These are phyloP conservation scores for Apaloderma vittatum DNA, from an alignment of 2,113 vertebrate species.

Conservation along the genomic window DNA sequence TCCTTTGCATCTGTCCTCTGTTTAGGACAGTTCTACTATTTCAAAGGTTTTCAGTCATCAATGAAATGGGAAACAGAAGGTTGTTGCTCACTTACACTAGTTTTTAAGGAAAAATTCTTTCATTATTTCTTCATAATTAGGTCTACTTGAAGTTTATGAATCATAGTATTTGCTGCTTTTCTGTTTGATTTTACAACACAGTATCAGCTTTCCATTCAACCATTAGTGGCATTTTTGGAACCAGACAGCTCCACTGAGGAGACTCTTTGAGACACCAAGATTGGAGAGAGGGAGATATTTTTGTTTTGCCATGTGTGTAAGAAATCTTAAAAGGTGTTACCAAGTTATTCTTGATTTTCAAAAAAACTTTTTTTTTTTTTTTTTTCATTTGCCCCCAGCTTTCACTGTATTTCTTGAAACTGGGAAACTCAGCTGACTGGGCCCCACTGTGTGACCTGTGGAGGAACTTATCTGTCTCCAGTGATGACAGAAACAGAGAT, in stretches of 20 bases:
- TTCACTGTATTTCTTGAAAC: background rate
- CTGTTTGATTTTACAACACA: slow-evolving; percentile 29
- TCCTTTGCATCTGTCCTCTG: slow-evolving; percentile 6
- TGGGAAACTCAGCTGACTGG: background rate
- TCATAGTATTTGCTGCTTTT: slow-evolving; percentile 25
- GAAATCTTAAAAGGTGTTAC: background rate
- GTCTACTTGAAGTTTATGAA: slow-evolving; percentile 53
- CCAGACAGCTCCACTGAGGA: background rate
- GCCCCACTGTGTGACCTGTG: background rate
- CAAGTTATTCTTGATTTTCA: background rate
- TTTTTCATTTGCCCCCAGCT: background rate
- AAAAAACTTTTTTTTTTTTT: background rate
- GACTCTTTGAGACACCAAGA: background rate
- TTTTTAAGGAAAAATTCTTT: slow-evolving; percentile 34
- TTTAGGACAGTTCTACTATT: slow-evolving; percentile 24
- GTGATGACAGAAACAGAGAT: background rate
- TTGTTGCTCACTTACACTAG: background rate
- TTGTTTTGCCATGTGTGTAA: background rate
- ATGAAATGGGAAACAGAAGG: slow-evolving; percentile 48
- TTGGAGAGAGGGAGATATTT: background rate
- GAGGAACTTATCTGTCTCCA: background rate
- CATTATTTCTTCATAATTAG: slow-evolving; percentile 34
- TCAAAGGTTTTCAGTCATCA: slow-evolving; percentile 29
- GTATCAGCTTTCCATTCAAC: slow-evolving; percentile 19
- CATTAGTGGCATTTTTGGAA: background rate